These are phyloP conservation scores for Coryphaenoides rupestris DNA, from an alignment of 2,113 vertebrate species.

Conservation along the genomic window DNA sequence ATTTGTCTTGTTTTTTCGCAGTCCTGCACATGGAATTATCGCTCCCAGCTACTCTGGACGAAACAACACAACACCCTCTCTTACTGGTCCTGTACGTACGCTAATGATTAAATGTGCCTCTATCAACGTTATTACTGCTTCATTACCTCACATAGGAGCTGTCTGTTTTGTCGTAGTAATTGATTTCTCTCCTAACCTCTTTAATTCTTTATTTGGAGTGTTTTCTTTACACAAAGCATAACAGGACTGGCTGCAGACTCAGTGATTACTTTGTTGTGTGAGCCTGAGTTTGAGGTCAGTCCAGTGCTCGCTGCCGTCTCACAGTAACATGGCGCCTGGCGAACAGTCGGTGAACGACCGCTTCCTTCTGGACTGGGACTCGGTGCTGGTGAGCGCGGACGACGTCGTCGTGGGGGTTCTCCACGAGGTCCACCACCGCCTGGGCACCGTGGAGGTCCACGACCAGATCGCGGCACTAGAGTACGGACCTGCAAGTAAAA, in stretches of 20 bases:
- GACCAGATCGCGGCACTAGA: conserved; percentile 84
- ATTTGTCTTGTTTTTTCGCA: conserved; percentile 33
- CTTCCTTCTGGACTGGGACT: conserved; percentile 90
- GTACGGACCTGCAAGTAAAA: conserved; percentile 58
- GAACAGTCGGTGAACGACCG: conserved; percentile 88
- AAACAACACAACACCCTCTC: conserved; percentile 57
- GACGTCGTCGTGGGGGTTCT: conserved; percentile 85
- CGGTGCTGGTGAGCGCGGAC: conserved; percentile 90
- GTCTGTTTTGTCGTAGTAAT: too few species aligned
- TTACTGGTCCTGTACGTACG: conserved; percentile 66
- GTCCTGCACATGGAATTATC: conserved; percentile 63
- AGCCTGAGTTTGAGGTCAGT: too few species aligned
- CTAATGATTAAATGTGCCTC: background rate
- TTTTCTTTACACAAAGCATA: too few species aligned
- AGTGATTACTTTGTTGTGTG: too few species aligned
- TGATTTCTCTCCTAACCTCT: too few species aligned
- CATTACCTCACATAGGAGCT: too few species aligned
- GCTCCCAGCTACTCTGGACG: conserved; percentile 63
- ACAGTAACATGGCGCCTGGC: conserved; percentile 88
- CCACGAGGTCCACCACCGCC: conserved; percentile 77
- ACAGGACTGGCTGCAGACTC: too few species aligned
- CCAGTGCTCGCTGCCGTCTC: conserved; percentile 6
- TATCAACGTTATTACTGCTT: background rate
- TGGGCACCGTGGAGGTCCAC: conserved; percentile 82
- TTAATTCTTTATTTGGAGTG: too few species aligned